Percentiles rank a stretch among this genome's conserved stretches.
phyloP scores from a whole-genome alignment of 1,140 invertebrate species.

The Nilaparvata lugens region DNA sequence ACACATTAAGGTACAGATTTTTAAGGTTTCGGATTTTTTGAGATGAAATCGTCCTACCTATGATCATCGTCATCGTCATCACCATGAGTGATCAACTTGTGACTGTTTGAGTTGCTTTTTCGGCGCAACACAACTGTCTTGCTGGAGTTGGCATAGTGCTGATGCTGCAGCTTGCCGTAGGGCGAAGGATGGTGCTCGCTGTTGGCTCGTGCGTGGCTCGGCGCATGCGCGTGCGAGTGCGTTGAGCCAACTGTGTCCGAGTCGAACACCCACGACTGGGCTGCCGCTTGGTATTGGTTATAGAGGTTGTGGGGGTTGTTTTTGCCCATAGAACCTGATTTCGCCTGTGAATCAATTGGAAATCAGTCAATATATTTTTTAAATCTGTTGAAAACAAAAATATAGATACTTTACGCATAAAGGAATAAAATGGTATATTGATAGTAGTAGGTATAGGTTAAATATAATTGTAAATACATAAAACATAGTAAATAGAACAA shows the following conservation, averaged over 20 bases:
- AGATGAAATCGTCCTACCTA: too few species aligned
- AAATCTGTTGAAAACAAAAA: too few species aligned
- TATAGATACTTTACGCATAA: not conserved
- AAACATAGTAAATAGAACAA: too few species aligned
- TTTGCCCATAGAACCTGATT: conserved; percentile 14
- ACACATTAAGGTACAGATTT: too few species aligned
- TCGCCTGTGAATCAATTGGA: conserved; percentile 10
- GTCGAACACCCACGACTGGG: conserved; percentile 41
- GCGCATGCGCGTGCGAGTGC: conserved; percentile 7
- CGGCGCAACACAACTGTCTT: conserved; percentile 15
- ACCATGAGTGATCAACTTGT: not conserved
- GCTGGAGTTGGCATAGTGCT: conserved; percentile 8
- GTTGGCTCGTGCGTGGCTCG: conserved; percentile 10
- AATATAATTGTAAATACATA: too few species aligned
- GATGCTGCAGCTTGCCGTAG: conserved; percentile 9
- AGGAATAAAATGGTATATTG: not conserved
- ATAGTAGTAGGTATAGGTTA: too few species aligned
- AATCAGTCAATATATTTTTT: too few species aligned
- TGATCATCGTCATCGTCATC: not conserved
- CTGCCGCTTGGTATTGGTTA: conserved; percentile 37
- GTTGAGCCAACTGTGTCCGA: conserved; percentile 26
- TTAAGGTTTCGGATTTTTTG: too few species aligned
- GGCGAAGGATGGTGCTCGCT: conserved; percentile 3
- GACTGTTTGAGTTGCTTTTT: not conserved
- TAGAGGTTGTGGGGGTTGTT: conserved; percentile 25